phyloP scores from a whole-genome alignment of 2,113 vertebrate genomes.

The Bombycilla garrulus region DNA sequence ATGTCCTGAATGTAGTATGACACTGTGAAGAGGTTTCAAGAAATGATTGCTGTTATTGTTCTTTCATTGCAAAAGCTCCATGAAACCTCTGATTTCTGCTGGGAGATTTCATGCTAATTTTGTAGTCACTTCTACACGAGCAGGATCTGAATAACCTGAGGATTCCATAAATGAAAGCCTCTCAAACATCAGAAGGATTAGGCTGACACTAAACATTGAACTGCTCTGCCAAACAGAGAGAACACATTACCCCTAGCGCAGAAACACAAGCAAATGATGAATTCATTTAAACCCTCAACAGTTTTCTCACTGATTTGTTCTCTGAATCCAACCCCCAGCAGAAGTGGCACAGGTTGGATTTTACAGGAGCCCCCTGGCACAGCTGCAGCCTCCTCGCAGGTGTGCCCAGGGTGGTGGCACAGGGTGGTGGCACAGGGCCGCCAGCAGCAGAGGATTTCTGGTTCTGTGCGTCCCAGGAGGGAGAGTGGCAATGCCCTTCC shows the following conservation, averaged over 20 bases:
- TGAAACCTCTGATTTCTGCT: slow-evolving; percentile 15
- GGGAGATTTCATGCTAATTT: not conserved
- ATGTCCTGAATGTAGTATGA: not conserved
- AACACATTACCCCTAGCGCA: not conserved
- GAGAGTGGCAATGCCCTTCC: not conserved
- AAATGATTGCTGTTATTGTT: not conserved
- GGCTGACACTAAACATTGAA: not conserved
- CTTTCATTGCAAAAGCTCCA: not conserved
- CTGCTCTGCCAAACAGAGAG: not conserved
- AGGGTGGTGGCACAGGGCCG: not conserved
- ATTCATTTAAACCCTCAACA: not conserved
- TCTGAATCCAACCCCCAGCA: not conserved
- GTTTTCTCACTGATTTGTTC: not conserved
- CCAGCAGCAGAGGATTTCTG: not conserved
- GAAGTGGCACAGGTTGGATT: not conserved
- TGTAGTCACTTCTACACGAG: not conserved
- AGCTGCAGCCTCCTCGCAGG: not conserved
- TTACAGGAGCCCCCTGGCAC: not conserved
- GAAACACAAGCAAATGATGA: not conserved
- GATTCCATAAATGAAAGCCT: not conserved
- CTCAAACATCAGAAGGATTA: not conserved
- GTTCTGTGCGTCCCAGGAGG: not conserved
- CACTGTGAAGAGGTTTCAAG: not conserved
- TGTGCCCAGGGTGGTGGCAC: not conserved
- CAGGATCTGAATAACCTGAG: not conserved